Evolutionary conservation across 2,888 invertebrate genomes (phyloP), one percentile per base, ranked within the genome.

Genomic region (Ophion ellenae): DNA sequence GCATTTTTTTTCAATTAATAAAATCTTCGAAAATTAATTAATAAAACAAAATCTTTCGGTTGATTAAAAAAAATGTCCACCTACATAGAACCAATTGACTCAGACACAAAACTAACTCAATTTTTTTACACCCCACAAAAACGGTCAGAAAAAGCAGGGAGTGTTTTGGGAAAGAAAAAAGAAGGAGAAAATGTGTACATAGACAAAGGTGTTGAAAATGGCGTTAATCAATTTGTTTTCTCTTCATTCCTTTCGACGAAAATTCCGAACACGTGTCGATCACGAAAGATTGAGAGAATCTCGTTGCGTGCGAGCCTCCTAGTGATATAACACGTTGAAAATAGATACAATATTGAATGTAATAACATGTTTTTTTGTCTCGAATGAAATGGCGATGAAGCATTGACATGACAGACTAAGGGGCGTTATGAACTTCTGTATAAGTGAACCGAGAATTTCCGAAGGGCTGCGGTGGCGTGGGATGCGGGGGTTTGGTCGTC

Each of bases 341-440:
- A 63, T 45, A 74, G 14, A 40, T 74, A 61, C 45, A 11, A 32
- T 32, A 20, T 53, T 76, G 5, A 40, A 77, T 67, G 61, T 61
- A 61, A 40, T 53, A 20, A 61, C 59, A 74, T 45, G 61, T 28
- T 75, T 75, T 75, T 75, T 63, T 53, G 17, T 53, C 14, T 53
- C 47, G 36, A 28, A 64, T 47, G 57, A 36, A 77, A 73, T 64
- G 67, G 53, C 53, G 66, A 40, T 14, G 53, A 61, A 47, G 45
- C 61, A 14, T 53, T 28, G 36, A 40, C 61, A 20, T 47, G 79
- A 20, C 61, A 74, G 47, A 69, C 47, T 71, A 28, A 32, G 47
- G 45, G 69, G 61, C 57, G 63, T 66, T 47, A 45, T 40, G 36
- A 78, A 61, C 57, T 83, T 77, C 17, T 28, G 45, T 66, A 77